Evolutionary conservation across 2,113 vertebrate species (phyloP), one percentile per base, ranked within the genome.

Genomic region (Cyphomyrus plagiostoma): DNA sequence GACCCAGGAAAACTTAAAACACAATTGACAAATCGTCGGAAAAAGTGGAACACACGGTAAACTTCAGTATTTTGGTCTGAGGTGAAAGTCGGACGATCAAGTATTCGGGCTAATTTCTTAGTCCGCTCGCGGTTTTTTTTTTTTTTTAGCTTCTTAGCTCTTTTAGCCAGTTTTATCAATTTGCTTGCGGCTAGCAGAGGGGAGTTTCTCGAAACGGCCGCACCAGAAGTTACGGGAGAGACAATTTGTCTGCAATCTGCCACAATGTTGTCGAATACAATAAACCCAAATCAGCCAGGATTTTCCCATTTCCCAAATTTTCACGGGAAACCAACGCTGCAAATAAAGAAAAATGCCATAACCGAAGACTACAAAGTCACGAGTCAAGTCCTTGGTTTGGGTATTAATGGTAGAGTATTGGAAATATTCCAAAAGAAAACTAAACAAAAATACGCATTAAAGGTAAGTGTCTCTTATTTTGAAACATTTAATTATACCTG

Each of bases 361-460:
- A 97, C 96, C 89, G 97, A 97, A 92, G 96, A 97, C 82, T 97
- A 98, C 95, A 96, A 95, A 93, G 96, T 98, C 82, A 97, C 96
- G 77, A 96, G 95, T 90, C 96, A 97, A 94, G 96, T 97, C 88
- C 94, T 97, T 92, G 97, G 97, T 21, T 93, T 97, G 92, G 97
- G 97, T 89, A 97, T 98, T 92, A 98, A 98, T 92, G 97, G 97
- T n/a, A 97, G 96, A 93, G 97, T 98, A 89, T 91, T 97, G 94
- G 96, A 97, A 92, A 96, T 97, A 93, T 96, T 97, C 89, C 96
- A 94, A 49, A 97, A 96, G 95, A 96, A 95, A 91, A 96, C 93
- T 30, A 95, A 95, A 26, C 95, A 97, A 86, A 97, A 97, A 92
- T 97, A 95, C 92, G 97, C 97, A 6, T 93, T 97, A 0, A 98